Conservation (phyloP, 2,888 invertebrate species). For the Fragum sueziense region DNA sequence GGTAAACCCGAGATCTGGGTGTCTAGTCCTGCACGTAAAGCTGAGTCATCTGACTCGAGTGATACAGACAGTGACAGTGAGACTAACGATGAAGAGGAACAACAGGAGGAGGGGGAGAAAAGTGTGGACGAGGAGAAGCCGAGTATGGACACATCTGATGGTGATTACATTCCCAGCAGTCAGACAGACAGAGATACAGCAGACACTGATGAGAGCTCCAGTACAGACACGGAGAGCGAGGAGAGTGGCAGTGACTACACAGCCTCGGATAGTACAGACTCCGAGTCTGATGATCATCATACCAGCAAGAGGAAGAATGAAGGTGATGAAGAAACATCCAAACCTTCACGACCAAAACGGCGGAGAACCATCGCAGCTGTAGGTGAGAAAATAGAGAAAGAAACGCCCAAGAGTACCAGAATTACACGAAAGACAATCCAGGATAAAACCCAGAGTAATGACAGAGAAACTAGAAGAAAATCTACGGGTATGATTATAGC, state of each 20-base stretch:
- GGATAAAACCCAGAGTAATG: neutral
- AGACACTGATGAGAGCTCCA: neutral
- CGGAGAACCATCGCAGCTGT: neutral
- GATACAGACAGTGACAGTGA: neutral
- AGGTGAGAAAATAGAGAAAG: neutral
- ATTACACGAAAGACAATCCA: neutral
- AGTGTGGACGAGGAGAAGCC: neutral
- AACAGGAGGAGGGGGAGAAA: slow-evolving; percentile 7
- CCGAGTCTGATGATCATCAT: slow-evolving; percentile 8
- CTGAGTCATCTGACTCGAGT: neutral
- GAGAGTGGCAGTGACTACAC: slow-evolving; percentile 11
- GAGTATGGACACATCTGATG: slow-evolving; percentile 14
- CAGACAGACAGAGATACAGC: neutral
- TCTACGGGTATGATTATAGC: neutral
- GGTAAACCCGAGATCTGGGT: slow-evolving; percentile 44
- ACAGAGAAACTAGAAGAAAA: neutral
- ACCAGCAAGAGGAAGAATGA: neutral
- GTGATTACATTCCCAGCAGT: slow-evolving; percentile 11
- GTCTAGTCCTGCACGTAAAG: neutral
- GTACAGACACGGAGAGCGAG: neutral
- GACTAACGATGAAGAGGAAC: slow-evolving; percentile 18
- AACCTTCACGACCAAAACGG: neutral
- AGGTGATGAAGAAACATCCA: neutral
- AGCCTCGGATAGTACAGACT: slow-evolving; percentile 3
- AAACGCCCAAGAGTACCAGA: neutral